Conservation (phyloP, 2,113 vertebrate genomes). For the Laterallus jamaicensis region DNA sequence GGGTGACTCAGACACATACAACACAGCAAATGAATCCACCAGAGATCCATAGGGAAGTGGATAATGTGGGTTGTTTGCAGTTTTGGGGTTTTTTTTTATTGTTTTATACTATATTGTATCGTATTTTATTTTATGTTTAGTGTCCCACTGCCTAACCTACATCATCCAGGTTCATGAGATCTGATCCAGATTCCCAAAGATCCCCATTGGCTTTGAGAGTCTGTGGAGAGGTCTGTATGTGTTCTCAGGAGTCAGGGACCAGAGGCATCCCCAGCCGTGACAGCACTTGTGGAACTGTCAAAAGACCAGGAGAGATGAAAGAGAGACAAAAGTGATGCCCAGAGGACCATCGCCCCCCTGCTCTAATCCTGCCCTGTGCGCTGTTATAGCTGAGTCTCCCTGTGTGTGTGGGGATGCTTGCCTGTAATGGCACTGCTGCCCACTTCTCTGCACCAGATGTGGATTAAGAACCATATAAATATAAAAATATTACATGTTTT, state of each 20-base stretch:
- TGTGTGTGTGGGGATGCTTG: background rate
- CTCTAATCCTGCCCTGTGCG: background rate
- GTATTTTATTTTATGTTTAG: background rate
- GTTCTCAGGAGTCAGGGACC: background rate
- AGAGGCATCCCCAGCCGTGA: background rate
- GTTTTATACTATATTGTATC: background rate
- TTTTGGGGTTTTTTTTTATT: background rate
- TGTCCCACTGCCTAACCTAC: background rate
- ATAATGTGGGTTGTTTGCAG: background rate
- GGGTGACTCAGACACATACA: background rate
- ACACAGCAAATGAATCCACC: background rate
- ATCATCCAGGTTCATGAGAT: background rate
- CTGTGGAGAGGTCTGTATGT: background rate
- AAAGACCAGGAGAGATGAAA: background rate
- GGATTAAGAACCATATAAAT: background rate
- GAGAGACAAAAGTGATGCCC: background rate
- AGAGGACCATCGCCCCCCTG: background rate
- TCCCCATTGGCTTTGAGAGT: background rate
- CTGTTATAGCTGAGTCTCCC: background rate
- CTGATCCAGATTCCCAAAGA: background rate
- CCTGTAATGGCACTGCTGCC: background rate
- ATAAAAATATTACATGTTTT: background rate
- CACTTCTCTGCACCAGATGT: background rate
- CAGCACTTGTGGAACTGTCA: background rate
- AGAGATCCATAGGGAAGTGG: background rate